These are phyloP conservation scores for Eolophus roseicapilla DNA, from an alignment of 2,113 vertebrate genomes.

Conservation along the genomic window DNA sequence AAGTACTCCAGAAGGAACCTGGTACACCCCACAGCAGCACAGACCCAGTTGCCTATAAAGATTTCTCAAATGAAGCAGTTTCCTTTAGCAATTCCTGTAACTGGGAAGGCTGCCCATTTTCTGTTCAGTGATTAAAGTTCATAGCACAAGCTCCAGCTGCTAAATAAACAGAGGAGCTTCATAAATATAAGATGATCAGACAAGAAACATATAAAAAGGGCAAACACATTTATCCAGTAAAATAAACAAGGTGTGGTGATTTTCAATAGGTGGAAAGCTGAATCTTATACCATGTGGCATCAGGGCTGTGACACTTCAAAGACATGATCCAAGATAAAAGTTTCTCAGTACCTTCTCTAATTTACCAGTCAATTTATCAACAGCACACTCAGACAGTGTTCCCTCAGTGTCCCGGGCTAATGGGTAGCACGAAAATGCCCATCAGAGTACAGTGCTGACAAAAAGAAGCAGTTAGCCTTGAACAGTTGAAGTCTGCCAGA, in stretches of 20 bases:
- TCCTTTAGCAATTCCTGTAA: background rate
- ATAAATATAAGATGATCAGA: background rate
- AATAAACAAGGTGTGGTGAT: background rate
- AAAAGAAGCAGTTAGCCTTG: background rate
- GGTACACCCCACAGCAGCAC: background rate
- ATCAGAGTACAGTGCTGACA: background rate
- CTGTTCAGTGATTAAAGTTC: background rate
- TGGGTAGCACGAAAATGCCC: background rate
- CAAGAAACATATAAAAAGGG: background rate
- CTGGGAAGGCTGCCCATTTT: background rate
- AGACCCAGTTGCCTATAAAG: background rate
- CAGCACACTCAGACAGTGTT: background rate
- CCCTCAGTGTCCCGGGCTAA: background rate
- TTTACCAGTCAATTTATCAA: background rate
- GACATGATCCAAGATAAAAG: background rate
- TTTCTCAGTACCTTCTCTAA: background rate
- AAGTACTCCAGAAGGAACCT: background rate
- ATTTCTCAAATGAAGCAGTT: background rate
- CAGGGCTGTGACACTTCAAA: background rate
- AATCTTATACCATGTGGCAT: background rate
- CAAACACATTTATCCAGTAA: background rate
- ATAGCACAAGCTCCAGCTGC: background rate
- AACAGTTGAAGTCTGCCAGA: background rate
- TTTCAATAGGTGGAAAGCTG: background rate
- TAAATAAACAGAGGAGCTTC: constrained; percentile 5